Evolutionary conservation across 1,140 invertebrate genomes (phyloP).

Genomic region (Drosophila tropicalis): DNA sequence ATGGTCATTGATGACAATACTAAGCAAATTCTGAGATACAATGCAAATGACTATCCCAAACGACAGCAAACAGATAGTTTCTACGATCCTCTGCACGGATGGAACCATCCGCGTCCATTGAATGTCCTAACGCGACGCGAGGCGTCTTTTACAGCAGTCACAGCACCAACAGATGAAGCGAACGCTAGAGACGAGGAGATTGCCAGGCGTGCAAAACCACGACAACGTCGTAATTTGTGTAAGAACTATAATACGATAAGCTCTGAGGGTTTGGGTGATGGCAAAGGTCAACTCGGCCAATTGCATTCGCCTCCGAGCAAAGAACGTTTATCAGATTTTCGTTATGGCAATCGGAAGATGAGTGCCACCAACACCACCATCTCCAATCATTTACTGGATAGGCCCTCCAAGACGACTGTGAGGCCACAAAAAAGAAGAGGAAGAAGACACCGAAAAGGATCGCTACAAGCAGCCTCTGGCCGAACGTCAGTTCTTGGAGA

Average conservation of each 20-base stretch:
- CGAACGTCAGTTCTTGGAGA: background rate
- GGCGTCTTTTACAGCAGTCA: background rate
- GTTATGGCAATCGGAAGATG: too few species aligned
- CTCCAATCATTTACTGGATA: background rate
- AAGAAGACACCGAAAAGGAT: too few species aligned
- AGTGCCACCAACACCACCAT: background rate
- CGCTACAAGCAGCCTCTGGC: background rate
- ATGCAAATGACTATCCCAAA: background rate
- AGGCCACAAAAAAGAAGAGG: background rate
- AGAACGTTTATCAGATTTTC: background rate
- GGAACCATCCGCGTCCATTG: slow-evolving; percentile 42
- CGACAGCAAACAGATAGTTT: background rate
- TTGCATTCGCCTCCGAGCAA: background rate
- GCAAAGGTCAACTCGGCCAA: background rate
- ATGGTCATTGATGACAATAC: slow-evolving; percentile 44
- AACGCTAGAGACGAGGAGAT: background rate
- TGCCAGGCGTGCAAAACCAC: background rate
- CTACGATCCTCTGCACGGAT: slow-evolving; percentile 46
- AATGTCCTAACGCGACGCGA: background rate
- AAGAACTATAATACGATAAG: background rate
- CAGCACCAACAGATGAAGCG: too few species aligned
- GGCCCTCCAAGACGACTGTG: background rate
- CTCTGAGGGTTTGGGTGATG: background rate
- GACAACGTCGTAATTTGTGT: background rate
- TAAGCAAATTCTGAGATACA: slow-evolving; percentile 40